Base-by-base conservation (phyloP, 2,113 vertebrate genomes). In the Collichthys lucidus region DNA sequence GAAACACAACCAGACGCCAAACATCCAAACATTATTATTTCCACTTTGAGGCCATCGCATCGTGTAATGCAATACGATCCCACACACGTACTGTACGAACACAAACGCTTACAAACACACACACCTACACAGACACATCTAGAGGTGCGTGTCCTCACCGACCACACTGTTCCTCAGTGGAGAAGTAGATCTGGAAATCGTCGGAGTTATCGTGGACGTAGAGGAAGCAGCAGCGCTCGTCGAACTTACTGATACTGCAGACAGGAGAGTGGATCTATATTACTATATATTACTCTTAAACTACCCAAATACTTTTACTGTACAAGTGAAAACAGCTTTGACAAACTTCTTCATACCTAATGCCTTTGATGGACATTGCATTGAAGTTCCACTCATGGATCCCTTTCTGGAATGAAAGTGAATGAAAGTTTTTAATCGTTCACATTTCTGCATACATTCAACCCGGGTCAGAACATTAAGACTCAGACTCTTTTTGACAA, bases 101-200 rank as follows among this genome's bases (percentile, higher is more conserved):
- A 46, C 49, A 52, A 62, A 57, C 78, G 67, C 81, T 44, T 57
- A 82, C 67, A 60, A 61, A 78, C 80, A 87, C 80, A 87, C 80
- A 84, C 82, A 87, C 86, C 73, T 81, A 89, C 64, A 88, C 87
- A 91, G 76, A 93, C 82, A 91, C 89, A 87, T 86, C 85, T 80
- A 84, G 85, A 91, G 80, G 72, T 70, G 82, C 75, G 82, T 77
- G 82, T 86, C 70, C 96, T 96, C 82, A 99, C 97, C 98, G 96
- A 86, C 89, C 96, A 65, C 97, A 97, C 3, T 97, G 97, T 46
- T 95, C 94, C 94, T 98, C 96, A 0, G 96, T 98, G 84, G 98
- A 98, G 93, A 99, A 99, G 92, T 96, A 99, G 91, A 99, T 97
- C 94, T 99, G 97, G 94, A 99, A 99, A 92, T 99, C 97, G 9